Conservation (phyloP, 2,113 vertebrate genomes). For the Trichechus manatus region DNA sequence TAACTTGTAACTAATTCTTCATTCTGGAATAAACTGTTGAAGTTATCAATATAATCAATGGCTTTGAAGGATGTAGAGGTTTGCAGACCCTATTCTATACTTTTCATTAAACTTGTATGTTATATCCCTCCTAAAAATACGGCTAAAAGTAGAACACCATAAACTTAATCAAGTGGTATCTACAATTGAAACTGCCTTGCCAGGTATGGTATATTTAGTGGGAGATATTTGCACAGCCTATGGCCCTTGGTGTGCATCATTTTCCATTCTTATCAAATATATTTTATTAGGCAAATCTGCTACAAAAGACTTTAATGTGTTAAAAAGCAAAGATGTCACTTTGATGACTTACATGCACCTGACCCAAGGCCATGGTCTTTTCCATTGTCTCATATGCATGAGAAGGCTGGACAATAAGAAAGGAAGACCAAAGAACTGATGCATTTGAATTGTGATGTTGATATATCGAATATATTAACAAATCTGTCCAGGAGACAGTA, state of each 20-base stretch:
- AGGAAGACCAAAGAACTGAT: not conserved
- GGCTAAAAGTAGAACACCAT: not conserved
- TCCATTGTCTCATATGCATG: not conserved
- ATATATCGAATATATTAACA: not conserved
- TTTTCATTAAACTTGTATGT: not conserved
- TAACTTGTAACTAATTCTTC: not conserved
- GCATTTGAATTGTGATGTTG: not conserved
- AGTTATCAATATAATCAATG: not conserved
- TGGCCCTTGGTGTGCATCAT: not conserved
- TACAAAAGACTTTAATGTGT: not conserved
- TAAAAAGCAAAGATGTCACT: not conserved
- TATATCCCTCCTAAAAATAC: not conserved
- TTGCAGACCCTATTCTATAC: not conserved
- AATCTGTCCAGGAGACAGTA: not conserved
- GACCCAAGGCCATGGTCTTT: not conserved
- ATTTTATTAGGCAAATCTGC: not conserved
- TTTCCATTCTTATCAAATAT: not conserved
- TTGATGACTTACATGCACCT: not conserved
- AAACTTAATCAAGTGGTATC: not conserved
- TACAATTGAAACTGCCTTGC: not conserved
- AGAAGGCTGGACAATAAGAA: too few relatives aligned
- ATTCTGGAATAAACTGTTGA: not conserved
- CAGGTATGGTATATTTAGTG: not conserved
- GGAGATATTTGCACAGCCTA: not conserved
- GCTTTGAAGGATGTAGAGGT: not conserved